These are phyloP conservation scores for Strigops habroptila DNA, from an alignment of 2,113 vertebrate genomes.

Conservation along the genomic window DNA sequence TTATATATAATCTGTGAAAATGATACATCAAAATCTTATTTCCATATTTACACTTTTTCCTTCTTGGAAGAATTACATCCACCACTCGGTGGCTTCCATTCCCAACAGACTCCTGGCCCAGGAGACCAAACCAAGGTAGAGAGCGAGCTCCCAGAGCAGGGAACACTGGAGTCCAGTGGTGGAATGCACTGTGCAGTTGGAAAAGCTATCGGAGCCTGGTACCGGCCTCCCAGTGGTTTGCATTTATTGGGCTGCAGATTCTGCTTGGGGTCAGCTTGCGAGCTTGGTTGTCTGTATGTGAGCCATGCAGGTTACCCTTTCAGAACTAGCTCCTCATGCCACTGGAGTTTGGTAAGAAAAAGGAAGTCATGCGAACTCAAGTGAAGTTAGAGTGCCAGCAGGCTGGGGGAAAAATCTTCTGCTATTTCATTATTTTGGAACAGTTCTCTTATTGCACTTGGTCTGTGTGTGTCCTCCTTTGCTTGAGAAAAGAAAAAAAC, in stretches of 20 bases:
- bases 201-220: neutral
- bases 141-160: neutral
- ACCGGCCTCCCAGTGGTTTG: neutral
- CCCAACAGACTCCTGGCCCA: slow-evolving; percentile 47
- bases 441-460: slow-evolving; percentile 79
- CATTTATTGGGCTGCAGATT: slow-evolving; percentile 45
- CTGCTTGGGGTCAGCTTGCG: slow-evolving; percentile 70
- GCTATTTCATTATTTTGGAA: slow-evolving; percentile 50
- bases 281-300: slow-evolving; percentile 72
- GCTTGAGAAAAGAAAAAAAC: slow-evolving; percentile 66
- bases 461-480: slow-evolving; percentile 65
- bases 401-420: slow-evolving; percentile 62
- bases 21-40: slow-evolving; percentile 79
- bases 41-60: slow-evolving; percentile 75
- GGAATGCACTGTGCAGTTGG: neutral
- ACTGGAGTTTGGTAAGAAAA: slow-evolving; percentile 75
- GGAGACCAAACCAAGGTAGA: neutral
- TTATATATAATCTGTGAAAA: slow-evolving; percentile 77
- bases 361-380: slow-evolving; percentile 77
- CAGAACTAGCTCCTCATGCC: slow-evolving; percentile 87
- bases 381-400: slow-evolving; percentile 68
- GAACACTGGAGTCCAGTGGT: neutral
- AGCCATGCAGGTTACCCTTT: slow-evolving; percentile 92
- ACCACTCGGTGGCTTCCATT: slow-evolving; percentile 45
- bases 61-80: slow-evolving; percentile 62